phyloP scores from a whole-genome alignment of 1,140 invertebrate species.

The Calliopsis andreniformis region DNA sequence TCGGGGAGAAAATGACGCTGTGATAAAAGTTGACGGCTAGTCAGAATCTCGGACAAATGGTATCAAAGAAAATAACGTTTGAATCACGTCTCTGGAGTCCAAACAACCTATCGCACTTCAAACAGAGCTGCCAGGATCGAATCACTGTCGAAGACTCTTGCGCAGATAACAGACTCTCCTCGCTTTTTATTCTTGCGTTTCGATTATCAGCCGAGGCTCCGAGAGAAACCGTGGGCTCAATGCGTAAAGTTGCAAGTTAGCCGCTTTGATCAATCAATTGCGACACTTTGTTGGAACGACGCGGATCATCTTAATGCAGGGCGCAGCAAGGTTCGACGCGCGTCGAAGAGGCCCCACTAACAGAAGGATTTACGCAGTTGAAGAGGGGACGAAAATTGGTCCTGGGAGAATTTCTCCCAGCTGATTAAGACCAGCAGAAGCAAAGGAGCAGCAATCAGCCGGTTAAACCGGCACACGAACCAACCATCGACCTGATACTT shows the following conservation, averaged over 20 bases:
- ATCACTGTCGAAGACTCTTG: too few relatives aligned
- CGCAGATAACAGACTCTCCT: too few relatives aligned
- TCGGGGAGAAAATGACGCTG: slow-evolving; percentile 19
- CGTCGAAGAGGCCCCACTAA: too few relatives aligned
- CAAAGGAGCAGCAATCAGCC: slow-evolving; percentile 22
- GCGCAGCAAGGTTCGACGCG: too few relatives aligned
- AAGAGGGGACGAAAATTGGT: background rate
- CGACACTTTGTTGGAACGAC: background rate
- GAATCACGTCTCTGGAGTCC: background rate
- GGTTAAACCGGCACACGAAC: slow-evolving; percentile 23
- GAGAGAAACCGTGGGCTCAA: background rate
- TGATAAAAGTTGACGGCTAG: background rate
- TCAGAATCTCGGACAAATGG: slow-evolving; percentile 1
- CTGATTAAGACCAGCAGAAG: background rate
- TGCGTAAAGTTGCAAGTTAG: too few relatives aligned
- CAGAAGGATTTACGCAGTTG: background rate
- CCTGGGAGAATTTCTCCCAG: slow-evolving; percentile 13
- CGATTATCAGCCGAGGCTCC: too few relatives aligned
- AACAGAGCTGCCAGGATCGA: background rate
- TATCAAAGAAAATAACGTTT: background rate
- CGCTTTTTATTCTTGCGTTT: too few relatives aligned
- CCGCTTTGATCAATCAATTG: background rate
- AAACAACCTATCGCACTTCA: too few relatives aligned
- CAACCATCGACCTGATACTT: slow-evolving; percentile 12
- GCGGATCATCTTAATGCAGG: background rate